Percentiles rank a stretch among this genome's conserved stretches.
Evolutionary conservation across 2,888 invertebrate species (phyloP).

Genomic region (Oeneis ivallda): DNA sequence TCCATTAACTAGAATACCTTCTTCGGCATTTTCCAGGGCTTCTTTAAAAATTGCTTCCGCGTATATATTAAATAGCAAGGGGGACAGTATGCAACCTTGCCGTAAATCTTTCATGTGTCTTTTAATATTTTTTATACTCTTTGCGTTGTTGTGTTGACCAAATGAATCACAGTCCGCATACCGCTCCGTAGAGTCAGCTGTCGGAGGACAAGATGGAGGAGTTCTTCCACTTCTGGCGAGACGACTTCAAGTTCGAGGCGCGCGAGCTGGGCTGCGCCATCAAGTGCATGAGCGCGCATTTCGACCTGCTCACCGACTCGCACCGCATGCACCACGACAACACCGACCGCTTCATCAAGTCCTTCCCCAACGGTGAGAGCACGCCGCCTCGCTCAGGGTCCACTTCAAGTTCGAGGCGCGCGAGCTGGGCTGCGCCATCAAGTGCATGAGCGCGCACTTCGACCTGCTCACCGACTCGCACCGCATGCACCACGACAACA

Average conservation of each 20-base stretch:
- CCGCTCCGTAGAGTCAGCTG: slow-evolving; percentile 52
- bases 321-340: slow-evolving; percentile 73
- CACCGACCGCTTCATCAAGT: slow-evolving; percentile 65
- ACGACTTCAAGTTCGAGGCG: slow-evolving; percentile 71
- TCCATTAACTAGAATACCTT: too few species aligned
- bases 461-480: too few species aligned
- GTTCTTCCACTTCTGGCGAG: slow-evolving; percentile 76
- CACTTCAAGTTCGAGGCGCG: too few species aligned
- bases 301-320: slow-evolving; percentile 68
- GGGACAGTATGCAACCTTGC: too few species aligned
- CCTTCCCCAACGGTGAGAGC: slow-evolving; percentile 65
- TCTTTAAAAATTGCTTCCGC: too few species aligned
- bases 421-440: too few species aligned
- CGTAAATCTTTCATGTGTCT: too few species aligned
- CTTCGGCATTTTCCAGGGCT: too few species aligned
- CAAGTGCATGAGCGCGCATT: slow-evolving; percentile 69
- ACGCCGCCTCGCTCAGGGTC: not conserved
- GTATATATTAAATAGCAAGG: too few species aligned
- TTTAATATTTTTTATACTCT: not conserved
- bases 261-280: slow-evolving; percentile 76
- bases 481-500: too few species aligned
- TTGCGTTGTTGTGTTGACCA: not conserved
- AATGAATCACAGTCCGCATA: not conserved
- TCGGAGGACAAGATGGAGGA: slow-evolving; percentile 73
- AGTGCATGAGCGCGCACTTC: too few species aligned